Conservation (phyloP, 2,797 vertebrate species). For the Etheostoma nigrum region DNA sequence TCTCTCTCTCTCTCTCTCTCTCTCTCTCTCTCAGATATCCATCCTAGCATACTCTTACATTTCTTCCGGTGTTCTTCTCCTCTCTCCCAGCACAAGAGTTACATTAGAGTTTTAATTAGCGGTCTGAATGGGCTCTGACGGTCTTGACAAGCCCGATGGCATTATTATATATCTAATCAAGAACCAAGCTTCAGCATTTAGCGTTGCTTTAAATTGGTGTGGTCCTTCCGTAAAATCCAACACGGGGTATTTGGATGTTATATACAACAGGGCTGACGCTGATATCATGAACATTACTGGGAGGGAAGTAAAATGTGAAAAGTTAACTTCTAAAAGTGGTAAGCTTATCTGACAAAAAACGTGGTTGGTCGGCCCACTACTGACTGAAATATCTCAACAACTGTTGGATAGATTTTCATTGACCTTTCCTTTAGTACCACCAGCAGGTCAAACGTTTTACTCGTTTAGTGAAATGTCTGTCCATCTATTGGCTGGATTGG, state of each 20-base stretch:
- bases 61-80: slow-evolving; percentile 54
- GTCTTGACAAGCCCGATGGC: slow-evolving; percentile 55
- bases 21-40: slow-evolving; percentile 32
- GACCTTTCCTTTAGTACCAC: neutral
- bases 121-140: slow-evolving; percentile 62
- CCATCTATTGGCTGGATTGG: neutral
- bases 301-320: slow-evolving; percentile 5
- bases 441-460: neutral
- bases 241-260: slow-evolving; percentile 15
- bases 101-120: slow-evolving; percentile 50
- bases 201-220: slow-evolving; percentile 22
- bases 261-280: neutral
- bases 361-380: neutral
- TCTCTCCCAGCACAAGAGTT: slow-evolving; percentile 44
- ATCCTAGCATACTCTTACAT: slow-evolving; percentile 56
- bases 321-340: slow-evolving; percentile 20
- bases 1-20: slow-evolving; percentile 48
- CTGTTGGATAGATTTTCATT: neutral
- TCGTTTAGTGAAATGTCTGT: neutral
- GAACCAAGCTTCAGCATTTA: slow-evolving; percentile 40
- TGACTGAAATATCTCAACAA: slow-evolving; percentile 6
- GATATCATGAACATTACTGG: slow-evolving; percentile 6
- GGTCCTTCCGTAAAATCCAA: slow-evolving; percentile 27
- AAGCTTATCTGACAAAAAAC: neutral
- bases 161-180: slow-evolving; percentile 64